Conservation (phyloP, 2,888 invertebrate species). For the Sphaerophoria rueppellii region DNA sequence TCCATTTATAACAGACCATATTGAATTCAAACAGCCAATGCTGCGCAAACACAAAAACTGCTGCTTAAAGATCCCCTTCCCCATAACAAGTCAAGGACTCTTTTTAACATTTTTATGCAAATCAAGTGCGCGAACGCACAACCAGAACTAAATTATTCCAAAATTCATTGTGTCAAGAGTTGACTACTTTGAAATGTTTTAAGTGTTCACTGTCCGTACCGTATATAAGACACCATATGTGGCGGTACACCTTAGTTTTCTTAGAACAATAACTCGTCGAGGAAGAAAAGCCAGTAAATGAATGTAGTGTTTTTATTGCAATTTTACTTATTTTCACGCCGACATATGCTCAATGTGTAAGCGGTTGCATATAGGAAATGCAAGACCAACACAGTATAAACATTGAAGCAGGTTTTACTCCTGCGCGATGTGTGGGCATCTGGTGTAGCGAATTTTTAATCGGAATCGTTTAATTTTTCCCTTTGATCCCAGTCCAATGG, state of each 20-base stretch:
- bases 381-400: conserved; percentile 15
- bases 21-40: background rate
- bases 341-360: conserved; percentile 42
- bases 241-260: background rate
- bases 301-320: conserved; percentile 48
- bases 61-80: background rate
- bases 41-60: background rate
- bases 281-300: background rate
- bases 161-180: conserved; percentile 30
- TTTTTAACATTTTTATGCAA: conserved; percentile 27
- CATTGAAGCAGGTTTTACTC: conserved; percentile 3
- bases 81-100: conserved; percentile 28
- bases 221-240: conserved; percentile 1
- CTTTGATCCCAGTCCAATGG: conserved; percentile 16
- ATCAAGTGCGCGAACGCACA: conserved; percentile 32
- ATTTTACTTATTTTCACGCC: conserved; percentile 52
- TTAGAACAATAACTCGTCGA: conserved; percentile 19
- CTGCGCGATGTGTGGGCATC: conserved; percentile 30
- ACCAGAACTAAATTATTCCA: conserved; percentile 66
- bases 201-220: background rate
- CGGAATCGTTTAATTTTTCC: conserved; percentile 59
- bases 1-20: conserved; percentile 18
- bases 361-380: background rate
- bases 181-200: background rate
- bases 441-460: conserved; percentile 70